Evolutionary conservation across 2,888 invertebrate species (phyloP).

Genomic region (Cremastinae sp.): DNA sequence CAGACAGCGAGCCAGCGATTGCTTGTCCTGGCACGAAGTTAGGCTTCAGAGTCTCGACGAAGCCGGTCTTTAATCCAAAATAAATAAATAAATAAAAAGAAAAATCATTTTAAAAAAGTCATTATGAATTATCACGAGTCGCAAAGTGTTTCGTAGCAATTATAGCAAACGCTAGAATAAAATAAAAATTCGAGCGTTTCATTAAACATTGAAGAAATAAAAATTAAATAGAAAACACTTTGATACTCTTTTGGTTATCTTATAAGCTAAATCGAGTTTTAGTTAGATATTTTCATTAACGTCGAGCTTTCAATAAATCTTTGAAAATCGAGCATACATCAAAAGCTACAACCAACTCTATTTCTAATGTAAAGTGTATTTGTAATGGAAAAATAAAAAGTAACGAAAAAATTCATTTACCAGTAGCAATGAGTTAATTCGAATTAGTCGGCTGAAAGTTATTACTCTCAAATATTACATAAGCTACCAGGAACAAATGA

Average conservation of each 20-base stretch:
- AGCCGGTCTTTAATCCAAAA: slow-evolving; percentile 86
- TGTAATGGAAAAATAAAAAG: neutral
- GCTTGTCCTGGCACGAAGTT: slow-evolving; percentile 93
- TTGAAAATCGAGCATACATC: slow-evolving; percentile 69
- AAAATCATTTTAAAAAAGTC: slow-evolving; percentile 39
- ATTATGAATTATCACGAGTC: slow-evolving; percentile 7
- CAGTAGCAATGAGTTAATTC: slow-evolving; percentile 18
- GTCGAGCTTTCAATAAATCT: slow-evolving; percentile 71
- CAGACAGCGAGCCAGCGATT: slow-evolving; percentile 84
- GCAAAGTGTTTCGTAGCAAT: slow-evolving; percentile 38
- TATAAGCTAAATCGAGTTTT: slow-evolving; percentile 43
- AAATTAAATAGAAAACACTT: slow-evolving; percentile 47
- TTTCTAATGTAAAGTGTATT: slow-evolving; percentile 65
- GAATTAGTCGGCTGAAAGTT: slow-evolving; percentile 48
- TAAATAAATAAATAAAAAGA: slow-evolving; percentile 66
- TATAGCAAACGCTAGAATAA: too few relatives aligned
- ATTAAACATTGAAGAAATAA: slow-evolving; percentile 56
- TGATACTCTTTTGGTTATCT: slow-evolving; percentile 56
- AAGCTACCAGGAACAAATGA: too few relatives aligned
- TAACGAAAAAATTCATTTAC: neutral
- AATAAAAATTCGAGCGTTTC: slow-evolving; percentile 37
- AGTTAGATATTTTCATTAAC: slow-evolving; percentile 68
- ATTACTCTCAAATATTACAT: slow-evolving; percentile 8
- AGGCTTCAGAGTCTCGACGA: slow-evolving; percentile 93
- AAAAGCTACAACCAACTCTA: slow-evolving; percentile 74